phyloP scores from a whole-genome alignment of 53 echinoderm and acorn worm species.

The Actinopyga echinites region DNA sequence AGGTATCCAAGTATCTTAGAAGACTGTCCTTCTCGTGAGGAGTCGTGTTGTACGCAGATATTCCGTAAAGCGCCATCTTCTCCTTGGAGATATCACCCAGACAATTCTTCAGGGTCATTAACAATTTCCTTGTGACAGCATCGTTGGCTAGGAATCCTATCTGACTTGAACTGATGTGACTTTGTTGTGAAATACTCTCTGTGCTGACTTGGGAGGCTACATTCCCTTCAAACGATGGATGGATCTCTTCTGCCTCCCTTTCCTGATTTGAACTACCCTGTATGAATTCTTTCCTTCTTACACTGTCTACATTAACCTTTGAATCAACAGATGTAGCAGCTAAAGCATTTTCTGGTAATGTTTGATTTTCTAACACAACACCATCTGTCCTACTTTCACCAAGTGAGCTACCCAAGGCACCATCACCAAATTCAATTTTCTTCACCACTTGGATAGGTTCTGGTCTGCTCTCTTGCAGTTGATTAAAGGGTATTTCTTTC shows the following conservation, averaged over 20 bases:
- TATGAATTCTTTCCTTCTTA: background rate
- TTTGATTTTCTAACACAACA: background rate
- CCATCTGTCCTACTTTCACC: background rate
- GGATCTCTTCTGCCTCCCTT: background rate
- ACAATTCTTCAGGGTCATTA: constrained; percentile 78
- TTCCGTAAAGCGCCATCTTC: constrained; percentile 50
- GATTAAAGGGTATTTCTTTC: constrained; percentile 18
- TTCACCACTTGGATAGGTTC: background rate
- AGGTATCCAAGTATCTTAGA: constrained; percentile 63
- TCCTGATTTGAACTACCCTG: background rate
- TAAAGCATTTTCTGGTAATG: background rate
- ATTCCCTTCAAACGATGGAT: background rate
- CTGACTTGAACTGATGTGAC: constrained; percentile 29
- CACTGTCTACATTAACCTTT: background rate
- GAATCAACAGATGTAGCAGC: too few relatives aligned
- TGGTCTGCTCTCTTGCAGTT: background rate
- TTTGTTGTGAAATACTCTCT: constrained; percentile 23
- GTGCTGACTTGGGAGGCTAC: constrained; percentile 12
- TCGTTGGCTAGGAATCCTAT: constrained; percentile 72
- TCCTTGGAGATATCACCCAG: constrained; percentile 61
- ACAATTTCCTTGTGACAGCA: constrained; percentile 55
- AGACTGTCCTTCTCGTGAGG: constrained; percentile 45
- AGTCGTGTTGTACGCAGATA: constrained; percentile 18
- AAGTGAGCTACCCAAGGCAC: background rate
- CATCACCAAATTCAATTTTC: background rate